Conservation (phyloP, 2,113 vertebrate genomes). For the Tetrax tetrax region DNA sequence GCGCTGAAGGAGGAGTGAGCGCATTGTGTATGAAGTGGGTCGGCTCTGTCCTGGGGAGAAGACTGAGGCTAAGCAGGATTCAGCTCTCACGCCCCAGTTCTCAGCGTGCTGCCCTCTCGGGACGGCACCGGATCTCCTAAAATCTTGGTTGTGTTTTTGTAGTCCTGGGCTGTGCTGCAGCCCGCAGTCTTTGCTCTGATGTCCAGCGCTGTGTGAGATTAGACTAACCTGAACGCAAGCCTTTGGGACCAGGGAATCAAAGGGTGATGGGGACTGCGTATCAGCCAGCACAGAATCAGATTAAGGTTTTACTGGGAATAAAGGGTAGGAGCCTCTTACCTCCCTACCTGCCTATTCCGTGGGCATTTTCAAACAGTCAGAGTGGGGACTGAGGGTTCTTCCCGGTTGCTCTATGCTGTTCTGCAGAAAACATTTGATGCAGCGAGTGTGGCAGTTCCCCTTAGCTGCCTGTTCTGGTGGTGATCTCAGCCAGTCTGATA, state of each 20-base stretch:
- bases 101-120: fast-evolving
- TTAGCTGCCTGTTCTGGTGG: background rate
- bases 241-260: background rate
- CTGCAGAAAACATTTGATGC: background rate
- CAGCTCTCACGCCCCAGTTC: background rate
- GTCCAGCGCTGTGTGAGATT: background rate
- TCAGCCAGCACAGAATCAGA: background rate
- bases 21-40: background rate
- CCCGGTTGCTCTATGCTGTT: background rate
- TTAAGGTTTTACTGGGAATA: background rate
- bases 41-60: background rate
- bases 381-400: background rate
- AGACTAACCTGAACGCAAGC: fast-evolving
- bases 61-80: background rate
- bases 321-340: background rate
- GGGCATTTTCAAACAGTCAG: background rate
- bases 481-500: background rate
- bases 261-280: background rate
- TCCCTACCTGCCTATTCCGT: background rate
- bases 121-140: fast-evolving
- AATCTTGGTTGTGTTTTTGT: background rate
- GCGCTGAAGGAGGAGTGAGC: background rate
- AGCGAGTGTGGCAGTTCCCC: background rate
- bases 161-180: background rate
- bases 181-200: background rate